Percentiles rank a stretch among this genome's conserved stretches.
Conservation (phyloP, 2,113 vertebrate species). For the Bufo bufo region DNA sequence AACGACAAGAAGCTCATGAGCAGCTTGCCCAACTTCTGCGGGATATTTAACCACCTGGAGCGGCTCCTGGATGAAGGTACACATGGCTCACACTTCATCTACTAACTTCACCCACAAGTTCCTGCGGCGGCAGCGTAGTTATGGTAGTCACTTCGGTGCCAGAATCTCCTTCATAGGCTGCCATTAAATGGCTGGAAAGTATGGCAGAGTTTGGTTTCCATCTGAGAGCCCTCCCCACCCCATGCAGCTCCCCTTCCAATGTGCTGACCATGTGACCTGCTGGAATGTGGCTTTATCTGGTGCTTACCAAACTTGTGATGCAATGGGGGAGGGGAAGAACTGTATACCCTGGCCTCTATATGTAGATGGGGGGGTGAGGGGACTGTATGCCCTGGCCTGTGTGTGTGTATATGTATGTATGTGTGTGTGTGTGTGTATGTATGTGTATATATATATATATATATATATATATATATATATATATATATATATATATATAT, state of each 20-base stretch:
- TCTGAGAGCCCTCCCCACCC: slow-evolving; percentile 29
- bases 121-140: no score
- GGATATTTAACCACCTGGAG: slow-evolving; percentile 98
- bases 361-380: no score
- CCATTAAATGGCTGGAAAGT: neutral
- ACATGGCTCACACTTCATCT: no score
- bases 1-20: slow-evolving; percentile 98
- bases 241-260: neutral
- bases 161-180: neutral
- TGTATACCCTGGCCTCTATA: no score
- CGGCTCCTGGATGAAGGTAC: slow-evolving; percentile 95
- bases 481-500: no score
- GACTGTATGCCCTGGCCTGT: no score
- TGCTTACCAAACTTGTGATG: slow-evolving; percentile 35
- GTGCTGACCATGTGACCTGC: slow-evolving; percentile 50
- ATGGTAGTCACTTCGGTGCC: no score
- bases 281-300: slow-evolving; percentile 51
- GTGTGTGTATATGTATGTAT: no score
- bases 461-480: no score
- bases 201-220: slow-evolving; percentile 32
- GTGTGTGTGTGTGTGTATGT: no score
- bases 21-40: slow-evolving; percentile 97
- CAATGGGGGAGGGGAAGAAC: neutral
- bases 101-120: slow-evolving; percentile 15
- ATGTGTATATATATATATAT: no score